Evolutionary conservation across 2,888 invertebrate species (phyloP).

Genomic region (Tribolium freemani): DNA sequence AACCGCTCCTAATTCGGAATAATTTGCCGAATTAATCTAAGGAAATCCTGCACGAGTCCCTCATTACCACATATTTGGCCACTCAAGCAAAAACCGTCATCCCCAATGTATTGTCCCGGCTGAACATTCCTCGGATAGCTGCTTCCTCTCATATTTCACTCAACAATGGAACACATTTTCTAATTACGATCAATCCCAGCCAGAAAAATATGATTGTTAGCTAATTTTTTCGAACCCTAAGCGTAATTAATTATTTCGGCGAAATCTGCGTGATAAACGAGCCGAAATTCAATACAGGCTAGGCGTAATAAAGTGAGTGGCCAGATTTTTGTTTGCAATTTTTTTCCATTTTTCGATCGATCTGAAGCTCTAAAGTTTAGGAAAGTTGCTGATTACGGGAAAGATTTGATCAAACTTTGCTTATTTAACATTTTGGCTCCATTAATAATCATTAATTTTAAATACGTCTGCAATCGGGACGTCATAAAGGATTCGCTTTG

Average conservation of each 20-base stretch:
- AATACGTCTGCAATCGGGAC: not conserved
- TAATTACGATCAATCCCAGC: not conserved
- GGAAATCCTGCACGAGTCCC: conserved; percentile 31
- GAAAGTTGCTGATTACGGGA: not conserved
- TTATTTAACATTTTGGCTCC: not conserved
- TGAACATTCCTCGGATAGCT: conserved; percentile 4
- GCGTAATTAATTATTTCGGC: conserved; percentile 38
- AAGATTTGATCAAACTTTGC: not conserved
- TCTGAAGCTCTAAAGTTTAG: too few species aligned
- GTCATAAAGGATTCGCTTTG: not conserved
- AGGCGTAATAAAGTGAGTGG: not conserved
- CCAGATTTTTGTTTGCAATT: not conserved
- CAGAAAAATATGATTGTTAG: too few species aligned
- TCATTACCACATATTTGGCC: conserved; percentile 38
- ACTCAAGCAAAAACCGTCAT: conserved; percentile 29
- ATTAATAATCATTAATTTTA: not conserved
- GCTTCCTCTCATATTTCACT: conserved; percentile 14
- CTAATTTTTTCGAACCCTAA: conserved; percentile 4
- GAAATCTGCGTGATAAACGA: conserved; percentile 38
- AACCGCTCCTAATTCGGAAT: conserved; percentile 35
- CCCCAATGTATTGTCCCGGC: conserved; percentile 24
- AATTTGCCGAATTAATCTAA: conserved; percentile 35
- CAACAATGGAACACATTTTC: conserved; percentile 4
- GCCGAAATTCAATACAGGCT: conserved; percentile 31
- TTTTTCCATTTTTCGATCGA: too few species aligned